These are phyloP conservation scores for Sander vitreus DNA, from an alignment of 2,113 vertebrate genomes.

Conservation along the genomic window DNA sequence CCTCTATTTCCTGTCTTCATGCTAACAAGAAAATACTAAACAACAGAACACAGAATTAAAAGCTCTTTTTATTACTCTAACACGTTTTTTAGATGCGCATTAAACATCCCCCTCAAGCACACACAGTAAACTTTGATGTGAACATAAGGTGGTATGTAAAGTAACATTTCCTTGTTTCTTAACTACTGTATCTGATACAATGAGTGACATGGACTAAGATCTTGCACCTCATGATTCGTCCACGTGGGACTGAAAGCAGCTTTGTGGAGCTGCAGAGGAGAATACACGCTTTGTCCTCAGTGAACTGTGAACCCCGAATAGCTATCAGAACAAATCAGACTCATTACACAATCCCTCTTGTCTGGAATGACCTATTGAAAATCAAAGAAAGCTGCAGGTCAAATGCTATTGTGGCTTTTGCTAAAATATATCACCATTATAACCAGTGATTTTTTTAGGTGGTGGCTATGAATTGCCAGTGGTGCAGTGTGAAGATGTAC, in stretches of 20 bases:
- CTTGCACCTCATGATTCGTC: slow-evolving; percentile 39
- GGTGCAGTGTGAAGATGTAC: neutral
- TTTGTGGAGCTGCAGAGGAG: slow-evolving; percentile 19
- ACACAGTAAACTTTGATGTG: neutral
- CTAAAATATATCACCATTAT: neutral
- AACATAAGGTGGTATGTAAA: neutral
- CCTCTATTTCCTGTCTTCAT: neutral
- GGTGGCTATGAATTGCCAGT: neutral
- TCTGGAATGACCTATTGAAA: slow-evolving; percentile 9
- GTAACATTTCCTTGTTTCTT: neutral
- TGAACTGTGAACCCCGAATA: slow-evolving; percentile 44
- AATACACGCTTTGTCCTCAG: slow-evolving; percentile 44
- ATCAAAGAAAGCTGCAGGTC: neutral
- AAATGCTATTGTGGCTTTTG: neutral
- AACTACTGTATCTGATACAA: neutral
- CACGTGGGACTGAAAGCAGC: slow-evolving; percentile 16
- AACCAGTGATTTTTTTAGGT: neutral
- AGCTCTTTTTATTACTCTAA: neutral
- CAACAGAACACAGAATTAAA: neutral
- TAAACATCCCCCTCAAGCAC: neutral
- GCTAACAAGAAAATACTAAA: neutral
- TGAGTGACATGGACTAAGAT: neutral
- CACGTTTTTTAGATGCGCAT: neutral
- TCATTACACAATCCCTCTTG: slow-evolving; percentile 19
- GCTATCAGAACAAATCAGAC: slow-evolving; percentile 54